phyloP scores from a whole-genome alignment of 2,797 vertebrate genomes.

The Ctenochaetus hawaiiensis region DNA sequence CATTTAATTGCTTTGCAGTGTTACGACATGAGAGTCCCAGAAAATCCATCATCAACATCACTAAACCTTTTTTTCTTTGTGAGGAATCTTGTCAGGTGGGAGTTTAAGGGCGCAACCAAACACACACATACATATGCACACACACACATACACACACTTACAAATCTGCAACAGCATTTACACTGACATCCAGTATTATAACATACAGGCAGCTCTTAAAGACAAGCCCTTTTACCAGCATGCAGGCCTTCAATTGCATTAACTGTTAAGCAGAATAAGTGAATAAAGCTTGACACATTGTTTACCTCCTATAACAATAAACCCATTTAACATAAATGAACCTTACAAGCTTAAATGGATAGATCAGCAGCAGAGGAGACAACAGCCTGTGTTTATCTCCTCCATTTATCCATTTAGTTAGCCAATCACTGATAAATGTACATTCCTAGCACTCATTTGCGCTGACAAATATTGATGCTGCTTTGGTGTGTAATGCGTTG shows the following conservation, averaged over 20 bases:
- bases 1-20: slow-evolving; percentile 35
- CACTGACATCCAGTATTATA: background rate
- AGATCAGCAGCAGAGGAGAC: slow-evolving; percentile 58
- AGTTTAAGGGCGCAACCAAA: background rate
- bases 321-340: slow-evolving; percentile 70
- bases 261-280: slow-evolving; percentile 61
- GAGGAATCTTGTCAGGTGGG: slow-evolving; percentile 20
- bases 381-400: slow-evolving; percentile 65
- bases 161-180: background rate
- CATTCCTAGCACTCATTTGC: slow-evolving; percentile 52
- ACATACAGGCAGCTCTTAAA: slow-evolving; percentile 43
- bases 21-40: slow-evolving; percentile 28
- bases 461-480: slow-evolving; percentile 69
- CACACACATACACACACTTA: background rate
- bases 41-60: slow-evolving; percentile 43
- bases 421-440: slow-evolving; percentile 66
- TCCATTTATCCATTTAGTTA: slow-evolving; percentile 63
- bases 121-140: background rate
- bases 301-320: slow-evolving; percentile 71
- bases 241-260: slow-evolving; percentile 55
- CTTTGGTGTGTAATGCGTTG: slow-evolving; percentile 47
- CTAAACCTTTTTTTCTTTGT: slow-evolving; percentile 29
- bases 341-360: slow-evolving; percentile 65
- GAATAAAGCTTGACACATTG: slow-evolving; percentile 66
- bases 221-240: slow-evolving; percentile 47